Percentiles rank a stretch among this genome's conserved stretches.
These are phyloP conservation scores for Bradypodion pumilum DNA, from an alignment of 2,797 vertebrate species.

Conservation along the genomic window DNA sequence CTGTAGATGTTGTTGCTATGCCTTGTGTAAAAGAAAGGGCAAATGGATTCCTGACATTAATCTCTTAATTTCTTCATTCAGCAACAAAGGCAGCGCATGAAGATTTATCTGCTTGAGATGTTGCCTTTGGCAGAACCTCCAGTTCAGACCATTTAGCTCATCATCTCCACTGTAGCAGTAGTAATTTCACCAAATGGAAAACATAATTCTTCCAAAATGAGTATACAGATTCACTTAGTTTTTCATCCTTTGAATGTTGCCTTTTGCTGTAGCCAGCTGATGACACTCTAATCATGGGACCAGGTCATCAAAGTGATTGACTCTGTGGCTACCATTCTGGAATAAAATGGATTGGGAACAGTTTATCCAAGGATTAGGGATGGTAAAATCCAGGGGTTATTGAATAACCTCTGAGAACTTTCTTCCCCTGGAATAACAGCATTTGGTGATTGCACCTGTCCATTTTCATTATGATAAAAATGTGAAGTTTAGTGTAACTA, in stretches of 20 bases:
- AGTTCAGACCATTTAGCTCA: constrained; percentile 40
- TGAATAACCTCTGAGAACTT: background rate
- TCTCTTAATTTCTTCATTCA: constrained; percentile 54
- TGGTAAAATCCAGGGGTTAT: background rate
- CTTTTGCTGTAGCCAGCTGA: constrained; percentile 1
- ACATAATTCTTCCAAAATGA: background rate
- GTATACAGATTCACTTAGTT: background rate
- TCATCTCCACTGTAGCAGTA: constrained; percentile 39
- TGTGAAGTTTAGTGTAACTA: background rate
- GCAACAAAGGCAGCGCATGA: constrained; percentile 19
- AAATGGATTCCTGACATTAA: constrained; percentile 52
- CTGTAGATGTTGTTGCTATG: constrained; percentile 52
- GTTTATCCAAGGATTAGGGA: background rate
- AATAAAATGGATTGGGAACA: background rate
- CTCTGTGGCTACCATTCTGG: background rate
- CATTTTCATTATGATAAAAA: too few relatives aligned
- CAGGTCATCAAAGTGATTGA: background rate
- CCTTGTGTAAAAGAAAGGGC: constrained; percentile 61
- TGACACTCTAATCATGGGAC: background rate
- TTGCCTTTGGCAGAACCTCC: constrained; percentile 46
- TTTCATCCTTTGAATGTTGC: background rate
- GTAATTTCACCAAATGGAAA: constrained; percentile 35
- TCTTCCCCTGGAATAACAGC: background rate
- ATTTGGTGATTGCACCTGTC: background rate
- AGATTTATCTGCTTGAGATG: constrained; percentile 47